Base-by-base conservation (phyloP, 2,888 invertebrate genomes). In the Spicauda simplicius region DNA sequence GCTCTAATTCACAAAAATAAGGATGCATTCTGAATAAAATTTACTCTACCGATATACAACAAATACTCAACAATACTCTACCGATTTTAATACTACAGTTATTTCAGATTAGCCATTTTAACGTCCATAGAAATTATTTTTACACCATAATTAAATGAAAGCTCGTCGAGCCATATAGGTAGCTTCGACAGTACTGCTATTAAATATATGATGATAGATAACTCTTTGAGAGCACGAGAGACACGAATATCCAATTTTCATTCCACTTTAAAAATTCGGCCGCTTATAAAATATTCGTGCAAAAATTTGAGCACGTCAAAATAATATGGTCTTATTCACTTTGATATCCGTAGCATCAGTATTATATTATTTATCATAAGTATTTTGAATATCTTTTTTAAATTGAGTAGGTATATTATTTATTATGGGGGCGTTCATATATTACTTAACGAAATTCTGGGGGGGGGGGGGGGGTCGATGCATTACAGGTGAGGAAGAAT, bases 171-270 rank as follows among this genome's bases (percentile, higher is more conserved):
- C 52, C 33, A 61, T 52, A 60, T 37, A 37, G 37, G 37, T 37
- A 37, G 37, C 7, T 56, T 59, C 30, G 6, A 7, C 48, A 30
- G 25, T 37, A 14, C 50, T 52, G 57, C 57, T 58, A 58, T 64
- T 64, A 58, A 58, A 64, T 58, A 33, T 57, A 25, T 41, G 52
- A 41, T 71, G 71, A 71, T 70, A 60, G 66, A 71, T 67, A 58
- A 62, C 66, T 48, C 60, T 45, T 18, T 62, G 63, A 50, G 59
- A 41, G 54, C 62, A 58, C 37, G 52, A 57, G 52, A 54, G 58
- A 69, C 68, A 68, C 55, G 61, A 56, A 68, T 68, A 64, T 66
- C 60, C 69, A 68, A 72, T 72, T 66, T 69, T 68, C 68, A 72
- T 65, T 57, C 50, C 30, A 58, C 14, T 45, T 53, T 30, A 30